phyloP scores from a whole-genome alignment of 2,797 vertebrate species.

The Notolepis coatsorum region DNA sequence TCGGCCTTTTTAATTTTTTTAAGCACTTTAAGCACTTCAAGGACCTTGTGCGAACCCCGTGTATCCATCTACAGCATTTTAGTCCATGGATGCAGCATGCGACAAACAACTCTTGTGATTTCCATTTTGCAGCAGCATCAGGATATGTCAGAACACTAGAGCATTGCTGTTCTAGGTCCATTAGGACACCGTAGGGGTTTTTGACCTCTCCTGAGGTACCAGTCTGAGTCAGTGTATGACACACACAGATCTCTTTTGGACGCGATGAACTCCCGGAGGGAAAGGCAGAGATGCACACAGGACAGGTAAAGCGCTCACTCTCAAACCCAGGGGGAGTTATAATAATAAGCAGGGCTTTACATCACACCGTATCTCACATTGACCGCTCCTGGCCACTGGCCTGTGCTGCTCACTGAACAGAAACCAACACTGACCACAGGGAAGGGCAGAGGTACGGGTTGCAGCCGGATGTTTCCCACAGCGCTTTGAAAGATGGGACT shows the following conservation, averaged over 20 bases:
- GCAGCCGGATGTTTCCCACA: background rate
- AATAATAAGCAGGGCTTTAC: slow-evolving; percentile 47
- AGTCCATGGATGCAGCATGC: background rate
- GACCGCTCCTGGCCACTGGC: slow-evolving; percentile 38
- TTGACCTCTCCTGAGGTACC: slow-evolving; percentile 71
- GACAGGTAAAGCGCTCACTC: slow-evolving; percentile 54
- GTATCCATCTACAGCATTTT: no score
- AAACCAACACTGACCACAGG: slow-evolving; percentile 31
- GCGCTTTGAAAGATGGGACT: slow-evolving; percentile 10
- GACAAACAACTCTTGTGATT: slow-evolving; percentile 30
- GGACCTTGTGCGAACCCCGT: no score
- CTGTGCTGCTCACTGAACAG: slow-evolving; percentile 31
- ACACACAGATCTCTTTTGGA: slow-evolving; percentile 55
- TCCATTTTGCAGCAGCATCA: slow-evolving; percentile 6
- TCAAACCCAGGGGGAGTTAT: slow-evolving; percentile 49
- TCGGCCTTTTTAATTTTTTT: no score
- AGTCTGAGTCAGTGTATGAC: slow-evolving; percentile 58
- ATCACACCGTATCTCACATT: slow-evolving; percentile 43
- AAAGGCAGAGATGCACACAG: slow-evolving; percentile 58
- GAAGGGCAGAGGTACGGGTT: slow-evolving; percentile 23
- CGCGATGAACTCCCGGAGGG: slow-evolving; percentile 54
- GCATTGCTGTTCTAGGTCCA: slow-evolving; percentile 17
- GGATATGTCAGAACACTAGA: no score
- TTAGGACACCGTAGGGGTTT: slow-evolving; percentile 36
- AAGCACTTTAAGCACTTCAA: no score